These are phyloP conservation scores for Anas bahamensis DNA, from an alignment of 2,797 vertebrate genomes.

Conservation along the genomic window DNA sequence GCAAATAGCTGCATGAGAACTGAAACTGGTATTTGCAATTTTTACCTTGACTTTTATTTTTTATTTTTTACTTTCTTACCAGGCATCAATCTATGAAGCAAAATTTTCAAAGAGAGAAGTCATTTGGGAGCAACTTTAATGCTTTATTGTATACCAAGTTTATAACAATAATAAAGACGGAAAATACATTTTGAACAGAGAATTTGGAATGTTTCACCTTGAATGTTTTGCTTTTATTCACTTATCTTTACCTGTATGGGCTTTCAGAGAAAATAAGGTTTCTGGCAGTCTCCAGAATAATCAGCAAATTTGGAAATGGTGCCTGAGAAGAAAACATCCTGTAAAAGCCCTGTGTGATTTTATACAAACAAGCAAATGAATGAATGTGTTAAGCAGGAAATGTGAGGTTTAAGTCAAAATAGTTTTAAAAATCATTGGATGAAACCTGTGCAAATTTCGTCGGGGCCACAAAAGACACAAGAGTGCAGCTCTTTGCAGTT, in stretches of 20 bases:
- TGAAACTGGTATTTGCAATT: background rate
- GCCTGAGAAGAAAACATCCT: background rate
- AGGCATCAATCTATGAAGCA: background rate
- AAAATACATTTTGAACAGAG: background rate
- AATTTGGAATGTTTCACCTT: background rate
- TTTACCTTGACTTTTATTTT: background rate
- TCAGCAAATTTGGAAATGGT: background rate
- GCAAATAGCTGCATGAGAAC: background rate
- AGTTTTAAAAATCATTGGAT: too few species aligned
- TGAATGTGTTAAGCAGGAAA: background rate
- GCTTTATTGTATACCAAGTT: background rate
- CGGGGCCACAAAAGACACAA: accelerated
- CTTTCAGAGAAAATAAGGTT: background rate
- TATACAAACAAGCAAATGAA: accelerated
- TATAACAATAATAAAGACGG: background rate
- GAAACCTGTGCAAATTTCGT: background rate
- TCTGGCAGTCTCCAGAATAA: background rate
- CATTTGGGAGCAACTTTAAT: background rate
- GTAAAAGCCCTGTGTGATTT: background rate
- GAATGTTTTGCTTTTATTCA: background rate
- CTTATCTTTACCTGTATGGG: background rate
- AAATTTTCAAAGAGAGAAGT: background rate
- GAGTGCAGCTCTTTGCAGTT: accelerated
- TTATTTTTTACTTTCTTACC: background rate
- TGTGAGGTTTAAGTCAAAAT: background rate